Evolutionary conservation across 2,797 vertebrate species (phyloP).

Genomic region (Enteromius paludinosus): DNA sequence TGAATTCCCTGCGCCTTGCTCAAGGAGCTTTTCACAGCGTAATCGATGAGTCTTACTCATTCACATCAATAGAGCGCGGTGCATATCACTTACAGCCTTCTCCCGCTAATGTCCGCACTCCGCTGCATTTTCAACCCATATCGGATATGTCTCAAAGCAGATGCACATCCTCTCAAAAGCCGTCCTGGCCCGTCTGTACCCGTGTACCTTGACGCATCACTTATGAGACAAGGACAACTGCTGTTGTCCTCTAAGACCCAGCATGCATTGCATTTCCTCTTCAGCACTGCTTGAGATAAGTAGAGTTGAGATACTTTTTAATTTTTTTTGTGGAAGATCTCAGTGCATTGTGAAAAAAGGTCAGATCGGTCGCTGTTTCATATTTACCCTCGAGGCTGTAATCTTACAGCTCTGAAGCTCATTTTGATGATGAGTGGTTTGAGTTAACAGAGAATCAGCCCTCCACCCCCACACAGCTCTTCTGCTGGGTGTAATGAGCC

Average conservation of each 20-base stretch:
- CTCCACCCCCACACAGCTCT: conserved; percentile 18
- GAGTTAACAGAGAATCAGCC: conserved; percentile 17
- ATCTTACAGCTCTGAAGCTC: conserved; percentile 23
- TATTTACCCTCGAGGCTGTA: conserved; percentile 49
- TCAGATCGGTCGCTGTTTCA: conserved; percentile 22
- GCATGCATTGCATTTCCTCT: not conserved
- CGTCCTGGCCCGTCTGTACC: conserved; percentile 13
- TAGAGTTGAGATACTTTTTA: not conserved
- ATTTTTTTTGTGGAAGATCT: not conserved
- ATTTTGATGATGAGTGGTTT: conserved; percentile 24
- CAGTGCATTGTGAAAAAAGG: conserved; percentile 21
- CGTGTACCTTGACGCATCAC: not conserved
- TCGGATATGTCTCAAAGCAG: conserved; percentile 25
- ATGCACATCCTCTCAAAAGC: not conserved
- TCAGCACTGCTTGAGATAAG: conserved; percentile 6
- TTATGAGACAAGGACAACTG: conserved; percentile 17
- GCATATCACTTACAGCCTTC: conserved; percentile 37
- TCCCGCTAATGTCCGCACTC: not conserved
- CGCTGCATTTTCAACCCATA: conserved; percentile 2
- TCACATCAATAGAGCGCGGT: conserved; percentile 30
- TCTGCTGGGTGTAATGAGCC: conserved; percentile 51
- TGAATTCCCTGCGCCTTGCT: conserved; percentile 37
- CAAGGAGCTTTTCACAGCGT: conserved; percentile 36
- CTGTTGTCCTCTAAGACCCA: conserved; percentile 1
- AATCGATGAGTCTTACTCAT: conserved; percentile 39